Base-by-base conservation (phyloP, 2,888 invertebrate species). In the Meliscaeva auricollis region DNA sequence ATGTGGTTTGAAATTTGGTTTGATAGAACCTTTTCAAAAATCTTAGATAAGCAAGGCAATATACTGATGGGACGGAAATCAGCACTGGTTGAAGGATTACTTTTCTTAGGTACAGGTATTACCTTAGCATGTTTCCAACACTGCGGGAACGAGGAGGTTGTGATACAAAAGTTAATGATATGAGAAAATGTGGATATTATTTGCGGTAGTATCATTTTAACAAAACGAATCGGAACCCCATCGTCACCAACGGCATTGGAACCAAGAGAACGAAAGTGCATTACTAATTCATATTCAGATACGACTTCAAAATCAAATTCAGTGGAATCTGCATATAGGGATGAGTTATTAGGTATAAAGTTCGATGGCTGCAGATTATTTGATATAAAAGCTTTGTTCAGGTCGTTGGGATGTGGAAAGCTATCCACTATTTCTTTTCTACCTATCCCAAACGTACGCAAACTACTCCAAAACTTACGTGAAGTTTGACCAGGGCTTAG, bases 151-250 rank as follows among this genome's bases (percentile, higher is more conserved):
- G 38, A 20, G 6, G 44, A 44, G 1, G 60, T 20, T 6, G 44
- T 7, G n/a, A 56, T n/a, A 9, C 35, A 56, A 38, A 17, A 38
- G 17, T 44, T 41, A 22, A 60, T 41, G 13, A 44, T 44, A 13
- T 60, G 60, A 3, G 44, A 41, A 1, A 46, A 44, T 44, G 26
- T 5, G 2, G 26, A 9, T 30, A 46, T 5, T 15, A 46, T 38
- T 8, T 46, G 62, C n/a, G 44, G 46, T 26, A 64, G 17, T n/a
- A 64, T 64, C n/a, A 64, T 9, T 30, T 64, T 62, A 13, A 62
- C n/a, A 62, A 62, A 62, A 11, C 17, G 58, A 38, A 58, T n/a
- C 5, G 58, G 58, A 20, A 58, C 38, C 3, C 62, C 46, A 46
- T 62, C 46, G 11, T 46, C 64, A 46, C 64, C 64, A n/a, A 17